Evolutionary conservation across 2,113 vertebrate genomes (phyloP), one percentile per base, ranked within the genome.

Genomic region (Phrynosoma blainvillii): DNA sequence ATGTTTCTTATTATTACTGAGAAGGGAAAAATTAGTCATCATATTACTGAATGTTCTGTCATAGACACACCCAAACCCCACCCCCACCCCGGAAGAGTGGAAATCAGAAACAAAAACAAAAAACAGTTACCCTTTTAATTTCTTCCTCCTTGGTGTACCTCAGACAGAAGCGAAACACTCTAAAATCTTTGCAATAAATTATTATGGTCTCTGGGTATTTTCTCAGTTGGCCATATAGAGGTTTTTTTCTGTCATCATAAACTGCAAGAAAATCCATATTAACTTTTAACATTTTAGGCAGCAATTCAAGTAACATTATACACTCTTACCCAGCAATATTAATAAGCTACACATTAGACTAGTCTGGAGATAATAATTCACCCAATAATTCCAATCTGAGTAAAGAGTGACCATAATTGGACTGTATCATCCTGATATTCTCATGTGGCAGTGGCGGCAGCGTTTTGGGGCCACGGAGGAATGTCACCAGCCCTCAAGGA

Each of bases 171-270:
- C 97, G 94, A 95, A 98, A 98, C 40, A 98, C 97, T 56, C 98
- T 96, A 78, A 98, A 97, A 88, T 98, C 98, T 96, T 98, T 98
- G 91, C 98, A 98, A 90, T 98, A 97, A 90, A 98, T 97, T 85
- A 98, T 96, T 70, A 98, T 96, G 47, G 96, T 98, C 47, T 98
- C 97, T 0, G 98, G 98, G 59, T 97, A 97, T 93, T 97, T 98
- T 94, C 96, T 97, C 81, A 97, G 89, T 84, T 97, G 95, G 84
- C 96, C 96, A 81, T 96, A 96, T 5, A 98, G 90, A 89, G 95
- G 89, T 93, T 98, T 98, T 88, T 97, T 98, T 92, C 98, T 98
- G 89, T 98, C 98, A 93, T 98, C 98, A 93, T 97, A 98, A 91
- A 98, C 98, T 98, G 81, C 2, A 95, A 79, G 87, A 89, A 27